These are phyloP conservation scores for Pangasius sanitwongsei DNA, from an alignment of 2,797 vertebrate species.

Conservation along the genomic window DNA sequence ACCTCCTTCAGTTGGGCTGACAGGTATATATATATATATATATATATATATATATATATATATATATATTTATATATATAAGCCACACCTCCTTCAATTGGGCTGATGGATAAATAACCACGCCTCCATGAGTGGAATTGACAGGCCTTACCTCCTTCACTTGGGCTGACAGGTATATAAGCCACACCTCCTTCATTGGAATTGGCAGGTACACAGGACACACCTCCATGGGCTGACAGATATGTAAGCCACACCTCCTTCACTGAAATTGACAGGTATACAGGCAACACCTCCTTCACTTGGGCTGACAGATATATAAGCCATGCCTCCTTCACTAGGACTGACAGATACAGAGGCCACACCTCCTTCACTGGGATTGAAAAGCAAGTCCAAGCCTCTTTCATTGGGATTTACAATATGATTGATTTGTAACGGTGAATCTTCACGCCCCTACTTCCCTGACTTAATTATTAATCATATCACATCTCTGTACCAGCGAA, in stretches of 20 bases:
- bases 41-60: too few species aligned
- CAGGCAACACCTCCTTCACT: background rate
- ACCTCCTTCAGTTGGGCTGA: background rate
- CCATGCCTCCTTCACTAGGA: background rate
- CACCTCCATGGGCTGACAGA: background rate
- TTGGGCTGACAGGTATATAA: background rate
- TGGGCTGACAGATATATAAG: background rate
- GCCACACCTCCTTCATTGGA: background rate
- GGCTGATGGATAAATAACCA: too few species aligned
- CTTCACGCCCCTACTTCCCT: background rate
- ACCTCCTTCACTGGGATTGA: background rate
- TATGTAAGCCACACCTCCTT: background rate
- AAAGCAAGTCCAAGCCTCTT: background rate
- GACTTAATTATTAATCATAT: background rate
- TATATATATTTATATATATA: too few species aligned
- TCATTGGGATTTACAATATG: background rate
- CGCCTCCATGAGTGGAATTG: too few species aligned
- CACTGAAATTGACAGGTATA: background rate
- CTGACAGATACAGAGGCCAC: background rate
- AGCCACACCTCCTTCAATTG: background rate
- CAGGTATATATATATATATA: background rate
- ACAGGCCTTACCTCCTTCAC: background rate
- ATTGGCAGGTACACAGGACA: background rate
- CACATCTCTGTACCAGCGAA: background rate
- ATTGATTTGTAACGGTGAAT: background rate